Percentiles rank a stretch among this genome's conserved stretches.
Conservation (phyloP, 2,888 invertebrate genomes). For the Zygothrica quintamaculata region DNA sequence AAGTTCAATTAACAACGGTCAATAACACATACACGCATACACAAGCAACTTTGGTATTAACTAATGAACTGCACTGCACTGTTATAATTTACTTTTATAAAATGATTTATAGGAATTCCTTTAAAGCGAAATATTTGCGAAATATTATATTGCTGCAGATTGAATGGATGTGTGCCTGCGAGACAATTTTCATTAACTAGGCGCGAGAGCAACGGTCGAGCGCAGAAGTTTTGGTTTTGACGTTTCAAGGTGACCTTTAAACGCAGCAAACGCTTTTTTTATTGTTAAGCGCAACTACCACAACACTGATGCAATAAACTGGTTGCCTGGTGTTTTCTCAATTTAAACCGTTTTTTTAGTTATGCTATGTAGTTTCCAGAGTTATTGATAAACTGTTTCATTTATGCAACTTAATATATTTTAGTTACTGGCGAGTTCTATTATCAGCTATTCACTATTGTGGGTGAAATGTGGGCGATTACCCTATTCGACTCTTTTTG, state of each 20-base stretch:
- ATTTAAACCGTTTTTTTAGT: conserved; percentile 1
- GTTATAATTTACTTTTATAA: conserved; percentile 11
- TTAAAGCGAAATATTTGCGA: conserved; percentile 47
- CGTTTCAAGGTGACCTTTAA: conserved; percentile 84
- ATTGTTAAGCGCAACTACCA: conserved; percentile 41
- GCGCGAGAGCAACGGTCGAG: conserved; percentile 51
- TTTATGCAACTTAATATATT: conserved; percentile 30
- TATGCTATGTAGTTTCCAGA: conserved; percentile 12
- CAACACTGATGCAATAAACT: conserved; percentile 68
- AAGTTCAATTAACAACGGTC: too few relatives aligned
- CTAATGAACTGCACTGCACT: conserved; percentile 16
- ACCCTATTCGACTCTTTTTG: conserved; percentile 59
- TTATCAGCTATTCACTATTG: conserved; percentile 36
- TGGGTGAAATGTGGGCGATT: conserved; percentile 49
- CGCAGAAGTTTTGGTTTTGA: conserved; percentile 80
- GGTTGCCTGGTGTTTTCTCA: conserved; percentile 24
- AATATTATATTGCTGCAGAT: conserved; percentile 50
- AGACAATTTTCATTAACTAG: conserved; percentile 71
- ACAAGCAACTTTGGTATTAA: conserved; percentile 3
- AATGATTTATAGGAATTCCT: conserved; percentile 29
- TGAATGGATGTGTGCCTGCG: conserved; percentile 43
- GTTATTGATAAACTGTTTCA: conserved; percentile 43
- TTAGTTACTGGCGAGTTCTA: conserved; percentile 12
- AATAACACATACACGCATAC: conserved; percentile 26
- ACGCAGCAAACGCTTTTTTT: conserved; percentile 63